Conservation (phyloP, 1,140 invertebrate species). For the Melipona quadrifasciata region DNA sequence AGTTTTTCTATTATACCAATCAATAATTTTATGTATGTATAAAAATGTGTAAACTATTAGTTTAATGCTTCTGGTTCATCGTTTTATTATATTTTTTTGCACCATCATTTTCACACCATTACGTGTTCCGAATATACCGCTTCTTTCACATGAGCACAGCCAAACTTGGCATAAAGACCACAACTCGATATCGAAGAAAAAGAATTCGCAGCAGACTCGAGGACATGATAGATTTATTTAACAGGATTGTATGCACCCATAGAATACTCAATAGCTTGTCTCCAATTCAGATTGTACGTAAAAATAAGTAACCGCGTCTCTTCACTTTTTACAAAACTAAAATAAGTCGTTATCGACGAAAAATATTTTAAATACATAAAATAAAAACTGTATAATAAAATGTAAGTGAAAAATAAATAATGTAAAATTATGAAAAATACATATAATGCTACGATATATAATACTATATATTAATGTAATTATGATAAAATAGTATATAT, state of each 20-base stretch:
- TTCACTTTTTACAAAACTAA: neutral
- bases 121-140: neutral
- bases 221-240: neutral
- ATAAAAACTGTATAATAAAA: too few species aligned
- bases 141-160: neutral
- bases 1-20: too few species aligned
- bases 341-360: too few species aligned
- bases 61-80: too few species aligned
- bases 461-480: too few species aligned
- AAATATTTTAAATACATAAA: too few species aligned
- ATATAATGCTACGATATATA: too few species aligned
- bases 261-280: neutral
- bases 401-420: too few species aligned
- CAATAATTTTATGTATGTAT: too few species aligned
- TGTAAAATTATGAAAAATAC: too few species aligned
- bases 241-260: neutral
- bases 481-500: too few species aligned
- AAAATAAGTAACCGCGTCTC: neutral
- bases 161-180: neutral
- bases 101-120: neutral
- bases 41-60: too few species aligned
- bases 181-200: neutral
- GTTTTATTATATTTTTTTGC: neutral
- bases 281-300: neutral
- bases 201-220: neutral